Evolutionary conservation across 2,888 invertebrate genomes (phyloP), one percentile per base, ranked within the genome.

Genomic region (Exephanes ischioxanthus): DNA sequence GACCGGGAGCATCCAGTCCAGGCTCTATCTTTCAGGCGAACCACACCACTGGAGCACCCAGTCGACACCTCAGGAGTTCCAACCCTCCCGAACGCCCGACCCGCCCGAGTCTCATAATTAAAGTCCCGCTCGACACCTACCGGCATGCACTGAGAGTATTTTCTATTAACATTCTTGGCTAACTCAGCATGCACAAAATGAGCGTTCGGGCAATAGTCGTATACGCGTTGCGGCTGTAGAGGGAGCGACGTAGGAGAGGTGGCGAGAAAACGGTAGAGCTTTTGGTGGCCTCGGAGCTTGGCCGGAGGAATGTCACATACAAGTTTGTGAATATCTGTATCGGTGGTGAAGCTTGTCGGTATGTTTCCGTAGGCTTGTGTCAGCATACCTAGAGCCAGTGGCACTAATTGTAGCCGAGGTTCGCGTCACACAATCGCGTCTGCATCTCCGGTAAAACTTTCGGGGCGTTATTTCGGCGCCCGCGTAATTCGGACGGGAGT

Each of bases 131-230:
- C 73, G 73, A 71, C 73, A 80, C 68, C 88, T 86, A 90, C 86
- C 88, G 91, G 80, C 61, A 53, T 33, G 53, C 71, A 83, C 78
- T 67, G 78, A 53, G 86, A 92, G 92, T 90, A 93, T 93, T 93
- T 93, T 93, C 93, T 92, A 93, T 93, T 93, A 93, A 93, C 92
- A 93, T 93, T 93, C 93, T 91, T 91, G 91, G 92, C 90, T 91
- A 92, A 92, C 90, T 91, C 90, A 88, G 89, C 91, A 89, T 88
- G 88, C 89, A 89, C 89, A 89, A 92, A 93, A 93, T 93, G 91
- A 93, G 91, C 93, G 90, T 89, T 89, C 37, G 66, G 55, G 66
- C 66, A 58, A 83, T 79, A 70, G 61, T 79, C 70, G 61, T 61
- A 66, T 61, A 76, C 61, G 58, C 51, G 22, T 41, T 55, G 37